Base-by-base conservation (phyloP, 53 echinoderm and acorn worm genomes). In the Actinopyga echinites region DNA sequence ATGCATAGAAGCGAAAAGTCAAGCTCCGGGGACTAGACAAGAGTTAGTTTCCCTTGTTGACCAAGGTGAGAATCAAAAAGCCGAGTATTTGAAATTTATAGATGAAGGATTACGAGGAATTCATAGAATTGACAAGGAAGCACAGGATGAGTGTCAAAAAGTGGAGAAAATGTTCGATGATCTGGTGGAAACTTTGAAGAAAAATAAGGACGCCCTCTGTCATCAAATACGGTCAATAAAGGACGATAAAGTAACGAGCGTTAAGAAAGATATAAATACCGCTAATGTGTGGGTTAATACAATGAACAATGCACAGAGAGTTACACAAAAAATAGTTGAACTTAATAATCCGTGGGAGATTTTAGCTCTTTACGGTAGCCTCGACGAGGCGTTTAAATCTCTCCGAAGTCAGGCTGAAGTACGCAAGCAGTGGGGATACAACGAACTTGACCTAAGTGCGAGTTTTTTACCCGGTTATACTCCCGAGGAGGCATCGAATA, bases 1-100 rank as follows among this genome's bases (percentile, higher is more conserved):
- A 21, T 86, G 79, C 54, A 83, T 77, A 56, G 77, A 77, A 77
- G 77, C 77, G 77, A 77, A 56, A 56, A 77, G 20, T 11, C 77
- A 42, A 23, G 44, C 82, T 1, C 22, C 82, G 23, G 61, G 69
- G 24, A 56, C 53, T 23, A 77, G 53, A 21, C 55, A 77, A 13
- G 77, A 56, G 5, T 30, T 77, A 55, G 19, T 53, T 21, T 8
- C 30, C 30, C 56, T 77, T 56, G 30, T 77, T 6, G 56, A 77
- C 3, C 26, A 77, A 20, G 77, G 45, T 55, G 77, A 56, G 11
- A 54, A 33, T 20, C 77, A 77, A 56, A 77, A 53, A 31, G 31
- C 53, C 30, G 56, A 77, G 9, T 77, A 77, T 21, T 0, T 77
- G 8, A 19, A 31, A 12, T 54, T 53, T 31, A 77, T 77, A 32